phyloP scores from a whole-genome alignment of 2,113 vertebrate species.

The Agapornis roseicollis region DNA sequence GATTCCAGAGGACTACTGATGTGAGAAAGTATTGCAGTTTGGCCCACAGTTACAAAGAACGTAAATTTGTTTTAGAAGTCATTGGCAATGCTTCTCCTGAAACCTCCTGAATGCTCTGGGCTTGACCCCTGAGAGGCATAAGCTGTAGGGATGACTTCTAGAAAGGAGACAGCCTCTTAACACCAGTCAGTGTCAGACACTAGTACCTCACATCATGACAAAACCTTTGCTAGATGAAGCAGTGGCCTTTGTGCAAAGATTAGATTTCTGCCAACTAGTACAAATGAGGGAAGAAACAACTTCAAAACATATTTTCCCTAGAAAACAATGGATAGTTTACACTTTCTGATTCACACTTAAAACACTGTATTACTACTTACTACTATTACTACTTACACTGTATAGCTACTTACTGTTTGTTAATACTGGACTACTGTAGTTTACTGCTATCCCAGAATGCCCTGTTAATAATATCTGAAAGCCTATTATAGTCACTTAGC shows the following conservation, averaged over 20 bases:
- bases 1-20: background rate
- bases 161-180: background rate
- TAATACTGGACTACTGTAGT: background rate
- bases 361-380: background rate
- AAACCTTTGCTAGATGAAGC: background rate
- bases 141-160: background rate
- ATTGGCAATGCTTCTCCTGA: background rate
- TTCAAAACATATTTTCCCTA: background rate
- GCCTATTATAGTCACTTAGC: background rate
- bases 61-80: background rate
- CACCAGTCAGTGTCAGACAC: fast-evolving
- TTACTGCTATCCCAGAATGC: background rate
- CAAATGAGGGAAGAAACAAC: background rate
- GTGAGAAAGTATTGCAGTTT: background rate
- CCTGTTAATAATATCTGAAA: background rate
- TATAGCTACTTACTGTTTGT: background rate
- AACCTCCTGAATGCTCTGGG: background rate
- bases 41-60: background rate
- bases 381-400: no score
- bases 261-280: background rate
- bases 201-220: background rate
- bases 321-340: background rate
- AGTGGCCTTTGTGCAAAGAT: background rate
- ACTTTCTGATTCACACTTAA: background rate
- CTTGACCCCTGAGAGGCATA: background rate